Evolutionary conservation across 2,797 vertebrate species (phyloP).

Genomic region (Chloroceryle inda): DNA sequence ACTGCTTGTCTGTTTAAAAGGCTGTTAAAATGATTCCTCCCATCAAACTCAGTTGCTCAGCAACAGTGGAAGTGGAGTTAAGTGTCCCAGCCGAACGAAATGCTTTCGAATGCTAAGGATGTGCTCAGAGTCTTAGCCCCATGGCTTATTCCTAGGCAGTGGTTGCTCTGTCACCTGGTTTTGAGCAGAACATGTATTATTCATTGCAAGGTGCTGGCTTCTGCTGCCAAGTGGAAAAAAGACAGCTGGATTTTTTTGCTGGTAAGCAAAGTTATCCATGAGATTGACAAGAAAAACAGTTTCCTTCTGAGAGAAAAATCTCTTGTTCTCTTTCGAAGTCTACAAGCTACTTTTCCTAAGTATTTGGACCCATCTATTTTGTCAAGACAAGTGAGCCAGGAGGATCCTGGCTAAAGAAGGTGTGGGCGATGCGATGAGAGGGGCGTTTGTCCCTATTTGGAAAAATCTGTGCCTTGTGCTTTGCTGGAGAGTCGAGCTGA

Average conservation of each 20-base stretch:
- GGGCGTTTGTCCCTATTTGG: not conserved
- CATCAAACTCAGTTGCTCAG: slow-evolving; percentile 9
- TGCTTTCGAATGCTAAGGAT: not conserved
- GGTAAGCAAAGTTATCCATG: not conserved
- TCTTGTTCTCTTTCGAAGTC: not conserved
- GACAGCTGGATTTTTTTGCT: not conserved
- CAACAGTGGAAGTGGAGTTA: slow-evolving; percentile 18
- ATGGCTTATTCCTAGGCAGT: not conserved
- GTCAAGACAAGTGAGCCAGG: not conserved
- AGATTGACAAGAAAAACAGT: not conserved
- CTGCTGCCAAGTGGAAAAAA: not conserved
- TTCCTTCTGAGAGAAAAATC: not conserved
- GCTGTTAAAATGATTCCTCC: not conserved
- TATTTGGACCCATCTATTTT: not conserved
- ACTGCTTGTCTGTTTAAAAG: slow-evolving; percentile 25
- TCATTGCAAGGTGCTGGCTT: not conserved
- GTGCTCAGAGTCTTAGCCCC: not conserved
- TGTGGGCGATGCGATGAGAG: not conserved
- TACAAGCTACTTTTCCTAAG: not conserved
- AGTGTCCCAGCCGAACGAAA: not conserved
- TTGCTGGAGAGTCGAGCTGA: not conserved
- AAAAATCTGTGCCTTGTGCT: not conserved
- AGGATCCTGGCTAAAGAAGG: not conserved
- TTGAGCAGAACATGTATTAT: not conserved
- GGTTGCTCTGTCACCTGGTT: not conserved